A percentile compares a stretch with the other conserved stretches of the same genome.
These are phyloP conservation scores for Griposia aprilina DNA, from an alignment of 2,888 invertebrate genomes.

Conservation along the genomic window DNA sequence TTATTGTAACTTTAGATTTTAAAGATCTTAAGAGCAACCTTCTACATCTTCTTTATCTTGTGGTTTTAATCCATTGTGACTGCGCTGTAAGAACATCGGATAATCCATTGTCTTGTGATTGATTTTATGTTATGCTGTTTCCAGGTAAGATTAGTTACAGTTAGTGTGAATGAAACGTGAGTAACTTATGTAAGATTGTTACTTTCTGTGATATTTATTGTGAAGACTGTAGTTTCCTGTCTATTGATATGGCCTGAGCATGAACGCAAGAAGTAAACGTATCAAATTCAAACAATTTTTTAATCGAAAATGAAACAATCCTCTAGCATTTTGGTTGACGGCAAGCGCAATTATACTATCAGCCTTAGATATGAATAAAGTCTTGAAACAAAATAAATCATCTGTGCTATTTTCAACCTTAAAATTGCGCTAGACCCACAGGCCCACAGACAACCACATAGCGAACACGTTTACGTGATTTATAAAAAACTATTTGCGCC, in stretches of 20 bases:
- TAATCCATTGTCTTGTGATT: constrained; percentile 2
- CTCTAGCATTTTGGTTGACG: background rate
- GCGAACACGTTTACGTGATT: too few species aligned
- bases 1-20: background rate
- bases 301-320: background rate
- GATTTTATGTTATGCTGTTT: constrained; percentile 13
- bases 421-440: too few species aligned
- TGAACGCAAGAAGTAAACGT: background rate
- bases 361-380: too few species aligned
- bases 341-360: background rate
- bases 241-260: background rate
- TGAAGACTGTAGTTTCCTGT: background rate
- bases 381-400: too few species aligned
- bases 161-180: background rate
- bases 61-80: background rate
- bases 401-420: too few species aligned
- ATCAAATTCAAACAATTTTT: background rate
- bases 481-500: too few species aligned
- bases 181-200: background rate
- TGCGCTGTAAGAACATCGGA: background rate
- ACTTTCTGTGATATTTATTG: background rate
- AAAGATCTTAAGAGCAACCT: background rate
- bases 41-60: background rate
- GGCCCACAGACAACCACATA: too few species aligned
- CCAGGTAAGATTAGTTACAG: background rate